phyloP scores from a whole-genome alignment of 2,113 vertebrate species.

The Hippocampus guttulatus region DNA sequence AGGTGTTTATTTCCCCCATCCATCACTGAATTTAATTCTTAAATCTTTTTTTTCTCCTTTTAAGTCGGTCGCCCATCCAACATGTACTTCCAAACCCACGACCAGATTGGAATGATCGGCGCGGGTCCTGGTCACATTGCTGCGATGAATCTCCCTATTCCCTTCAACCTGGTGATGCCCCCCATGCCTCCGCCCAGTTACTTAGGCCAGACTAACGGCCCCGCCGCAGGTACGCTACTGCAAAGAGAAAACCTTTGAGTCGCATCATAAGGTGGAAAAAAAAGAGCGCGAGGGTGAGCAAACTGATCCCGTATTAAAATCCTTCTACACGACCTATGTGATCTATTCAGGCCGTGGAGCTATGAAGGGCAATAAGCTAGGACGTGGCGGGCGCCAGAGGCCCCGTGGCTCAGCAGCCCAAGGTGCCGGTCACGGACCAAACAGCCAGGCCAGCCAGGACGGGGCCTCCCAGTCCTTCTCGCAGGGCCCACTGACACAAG shows the following conservation, averaged over 20 bases:
- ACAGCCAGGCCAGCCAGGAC: constrained; percentile 92
- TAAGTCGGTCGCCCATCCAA: constrained; percentile 84
- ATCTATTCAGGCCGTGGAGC: constrained; percentile 81
- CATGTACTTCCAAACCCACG: constrained; percentile 99
- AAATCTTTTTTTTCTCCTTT: not conserved
- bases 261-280: not conserved
- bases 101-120: constrained; percentile 98
- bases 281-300: too few relatives aligned
- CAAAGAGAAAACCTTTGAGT: not conserved
- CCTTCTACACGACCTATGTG: not conserved
- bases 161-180: constrained; percentile 96
- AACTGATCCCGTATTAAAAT: not conserved
- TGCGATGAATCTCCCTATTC: constrained; percentile 95
- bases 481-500: constrained; percentile 95
- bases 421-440: constrained; percentile 71
- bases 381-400: constrained; percentile 90
- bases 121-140: constrained; percentile 86
- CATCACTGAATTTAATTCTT: not conserved
- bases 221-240: constrained; percentile 77
- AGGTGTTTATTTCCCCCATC: not conserved
- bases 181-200: constrained; percentile 93
- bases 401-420: constrained; percentile 83
- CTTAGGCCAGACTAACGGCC: constrained; percentile 89
- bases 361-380: constrained; percentile 81
- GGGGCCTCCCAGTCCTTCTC: constrained; percentile 95